phyloP scores from a whole-genome alignment of 2,888 invertebrate species.

The Cerastoderma edule region DNA sequence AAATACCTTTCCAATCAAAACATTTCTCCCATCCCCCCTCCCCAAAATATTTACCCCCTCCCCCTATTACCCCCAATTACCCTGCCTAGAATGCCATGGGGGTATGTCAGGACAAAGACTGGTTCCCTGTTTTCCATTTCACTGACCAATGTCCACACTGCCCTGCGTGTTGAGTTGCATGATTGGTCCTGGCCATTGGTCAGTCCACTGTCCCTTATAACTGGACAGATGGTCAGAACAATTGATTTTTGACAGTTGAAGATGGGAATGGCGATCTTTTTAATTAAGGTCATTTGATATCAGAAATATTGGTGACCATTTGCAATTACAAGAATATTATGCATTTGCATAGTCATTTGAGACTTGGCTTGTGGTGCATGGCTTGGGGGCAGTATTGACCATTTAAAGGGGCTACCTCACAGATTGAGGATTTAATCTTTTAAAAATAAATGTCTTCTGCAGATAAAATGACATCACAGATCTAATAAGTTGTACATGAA shows the following conservation, averaged over 20 bases:
- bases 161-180: neutral
- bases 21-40: too few relatives aligned
- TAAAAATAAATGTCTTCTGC: too few relatives aligned
- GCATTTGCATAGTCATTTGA: constrained; percentile 6
- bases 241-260: constrained; percentile 26
- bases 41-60: too few relatives aligned
- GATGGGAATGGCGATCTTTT: neutral
- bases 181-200: neutral
- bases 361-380: neutral
- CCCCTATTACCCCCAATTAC: too few relatives aligned
- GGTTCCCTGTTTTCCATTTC: constrained; percentile 22
- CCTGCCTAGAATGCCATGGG: too few relatives aligned
- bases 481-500: too few relatives aligned
- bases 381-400: neutral
- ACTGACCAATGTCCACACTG: constrained; percentile 17
- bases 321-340: constrained; percentile 7
- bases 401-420: too few relatives aligned
- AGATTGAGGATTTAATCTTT: too few relatives aligned
- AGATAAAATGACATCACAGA: too few relatives aligned
- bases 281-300: constrained; percentile 23
- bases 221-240: constrained; percentile 21
- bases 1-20: too few relatives aligned
- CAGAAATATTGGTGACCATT: constrained; percentile 18
- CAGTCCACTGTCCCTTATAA: neutral
- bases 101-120: too few relatives aligned